Base-by-base conservation (phyloP, 2,797 vertebrate genomes). In the Cuniculus paca region DNA sequence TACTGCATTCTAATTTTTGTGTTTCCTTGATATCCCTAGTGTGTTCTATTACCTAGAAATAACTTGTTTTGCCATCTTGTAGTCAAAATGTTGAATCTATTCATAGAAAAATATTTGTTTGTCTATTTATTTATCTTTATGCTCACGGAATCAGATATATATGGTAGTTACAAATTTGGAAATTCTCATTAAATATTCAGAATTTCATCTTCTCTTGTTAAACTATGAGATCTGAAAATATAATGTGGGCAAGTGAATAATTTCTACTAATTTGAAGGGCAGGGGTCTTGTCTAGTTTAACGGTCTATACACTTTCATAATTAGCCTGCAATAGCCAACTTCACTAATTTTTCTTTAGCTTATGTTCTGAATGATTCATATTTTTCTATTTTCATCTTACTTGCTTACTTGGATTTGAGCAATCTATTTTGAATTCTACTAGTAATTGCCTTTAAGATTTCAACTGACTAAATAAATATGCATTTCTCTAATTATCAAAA, bases 321-420 rank as follows among this genome's bases (percentile, higher is more conserved):
- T 1, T 74, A 22, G 9, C 7, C 24, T 36, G 10, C 2, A 6
- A 34, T 50, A 26, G 19, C 39, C 2, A 0, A 20, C n/a, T 56
- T 65, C 36, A 65, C 12, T 50, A 22, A 65, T 61, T 60, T 70
- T 54, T 4, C n/a, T 65, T 58, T 90, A 45, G 5, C 9, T 26
- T 12, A 17, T 19, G 2, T 2, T 36, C 17, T 68, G 19, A 39
- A 81, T 17, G 39, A 86, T 2, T 72, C 42, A 13, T 63, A 9
- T 24, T 84, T 60, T 0, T 79, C 10, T 74, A 20, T 4, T 91
- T 94, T 94, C 91, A 14, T 54, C 74, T 88, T 48, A 20, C 82
- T 20, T 36, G 22, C 4, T 80, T 79, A 78, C 68, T 95, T 91
- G 24, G 19, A 92, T 61, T 82, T 52, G 75, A 11, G 16, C 7